Evolutionary conservation across 2,797 vertebrate genomes (phyloP).

Genomic region (Sebastes minor): DNA sequence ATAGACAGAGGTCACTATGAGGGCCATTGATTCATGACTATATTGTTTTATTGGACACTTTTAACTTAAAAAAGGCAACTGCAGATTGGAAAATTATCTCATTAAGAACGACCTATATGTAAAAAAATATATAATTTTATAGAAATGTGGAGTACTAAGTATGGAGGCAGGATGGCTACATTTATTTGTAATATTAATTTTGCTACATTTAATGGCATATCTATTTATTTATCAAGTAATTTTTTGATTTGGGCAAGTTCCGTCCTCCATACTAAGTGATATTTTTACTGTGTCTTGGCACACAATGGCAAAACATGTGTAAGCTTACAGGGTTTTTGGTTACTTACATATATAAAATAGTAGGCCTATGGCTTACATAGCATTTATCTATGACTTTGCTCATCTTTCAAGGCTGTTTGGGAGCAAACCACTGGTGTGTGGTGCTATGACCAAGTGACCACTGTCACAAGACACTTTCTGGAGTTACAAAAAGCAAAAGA

Average conservation of each 20-base stretch:
- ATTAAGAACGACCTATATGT: background rate
- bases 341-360: background rate
- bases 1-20: conserved; percentile 68
- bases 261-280: background rate
- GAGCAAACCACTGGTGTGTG: background rate
- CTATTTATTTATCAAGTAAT: too few relatives aligned
- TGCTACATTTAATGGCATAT: too few relatives aligned
- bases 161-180: too few relatives aligned
- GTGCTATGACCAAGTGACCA: background rate
- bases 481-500: too few relatives aligned
- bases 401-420: background rate
- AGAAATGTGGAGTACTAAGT: background rate
- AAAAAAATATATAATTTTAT: background rate
- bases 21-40: conserved; percentile 25
- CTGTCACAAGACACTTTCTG: background rate
- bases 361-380: background rate
- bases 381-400: background rate
- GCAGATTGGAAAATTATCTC: background rate
- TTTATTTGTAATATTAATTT: too few relatives aligned
- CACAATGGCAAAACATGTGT: background rate
- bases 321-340: background rate
- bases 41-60: background rate
- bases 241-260: too few relatives aligned
- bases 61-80: background rate
- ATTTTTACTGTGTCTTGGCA: background rate